A percentile compares a stretch with the other conserved stretches of the same genome.
These are phyloP conservation scores for Amyelois transitella DNA, from an alignment of 1,140 invertebrate species.

Conservation along the genomic window DNA sequence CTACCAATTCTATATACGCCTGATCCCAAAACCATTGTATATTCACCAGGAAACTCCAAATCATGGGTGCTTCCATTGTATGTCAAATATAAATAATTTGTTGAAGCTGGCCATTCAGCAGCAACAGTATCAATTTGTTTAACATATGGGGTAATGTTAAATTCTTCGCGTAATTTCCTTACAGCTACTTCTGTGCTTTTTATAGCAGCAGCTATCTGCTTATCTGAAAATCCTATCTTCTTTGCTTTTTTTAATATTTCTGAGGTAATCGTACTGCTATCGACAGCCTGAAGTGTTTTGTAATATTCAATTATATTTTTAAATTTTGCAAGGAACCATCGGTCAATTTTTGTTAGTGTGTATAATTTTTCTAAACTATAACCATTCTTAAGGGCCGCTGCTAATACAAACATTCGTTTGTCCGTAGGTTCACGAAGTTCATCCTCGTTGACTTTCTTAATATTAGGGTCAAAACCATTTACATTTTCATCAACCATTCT, in stretches of 20 bases:
- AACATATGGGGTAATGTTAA: slow-evolving; percentile 88
- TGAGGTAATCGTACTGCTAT: slow-evolving; percentile 76
- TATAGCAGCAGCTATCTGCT: slow-evolving; percentile 92
- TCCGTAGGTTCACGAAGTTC: slow-evolving; percentile 96
- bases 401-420: slow-evolving; percentile 96
- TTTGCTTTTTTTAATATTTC: slow-evolving; percentile 88
- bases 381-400: slow-evolving; percentile 89
- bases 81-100: slow-evolving; percentile 98
- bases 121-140: slow-evolving; percentile 99
- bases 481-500: slow-evolving; percentile 98
- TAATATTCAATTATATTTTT: slow-evolving; percentile 91
- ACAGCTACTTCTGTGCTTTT: slow-evolving; percentile 91
- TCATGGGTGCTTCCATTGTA: slow-evolving; percentile 95
- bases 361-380: slow-evolving; percentile 91
- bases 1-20: slow-evolving; percentile 99
- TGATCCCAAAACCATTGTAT: slow-evolving; percentile 92
- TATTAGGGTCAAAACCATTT: slow-evolving; percentile 94
- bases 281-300: slow-evolving; percentile 77
- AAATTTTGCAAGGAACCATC: slow-evolving; percentile 97
- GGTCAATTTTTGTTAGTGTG: slow-evolving; percentile 96
- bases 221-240: slow-evolving; percentile 97
- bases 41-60: slow-evolving; percentile 85
- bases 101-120: slow-evolving; percentile 98
- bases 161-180: slow-evolving; percentile 83
- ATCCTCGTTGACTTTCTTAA: slow-evolving; percentile 86